These are phyloP conservation scores for Laticauda colubrina DNA, from an alignment of 2,113 vertebrate species.

Conservation along the genomic window DNA sequence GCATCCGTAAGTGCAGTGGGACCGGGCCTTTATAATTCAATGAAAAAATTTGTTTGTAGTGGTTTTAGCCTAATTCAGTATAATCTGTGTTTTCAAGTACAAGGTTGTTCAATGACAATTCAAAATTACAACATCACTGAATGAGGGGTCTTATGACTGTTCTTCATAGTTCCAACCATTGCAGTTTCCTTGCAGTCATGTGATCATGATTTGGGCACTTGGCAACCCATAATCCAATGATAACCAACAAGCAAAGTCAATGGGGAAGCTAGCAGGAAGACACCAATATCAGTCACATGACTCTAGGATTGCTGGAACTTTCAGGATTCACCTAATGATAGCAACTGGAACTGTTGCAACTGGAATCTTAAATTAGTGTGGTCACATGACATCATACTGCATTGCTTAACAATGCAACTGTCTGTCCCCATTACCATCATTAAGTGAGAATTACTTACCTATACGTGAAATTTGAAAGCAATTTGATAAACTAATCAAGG, in stretches of 20 bases:
- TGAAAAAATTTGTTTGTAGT: background rate
- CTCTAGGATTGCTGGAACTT: background rate
- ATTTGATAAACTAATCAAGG: background rate
- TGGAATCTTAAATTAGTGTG: background rate
- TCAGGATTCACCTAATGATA: background rate
- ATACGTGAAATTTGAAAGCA: background rate
- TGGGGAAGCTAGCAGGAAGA: background rate
- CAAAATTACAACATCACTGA: background rate
- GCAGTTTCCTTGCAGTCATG: background rate
- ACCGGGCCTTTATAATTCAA: background rate
- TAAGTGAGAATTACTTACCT: background rate
- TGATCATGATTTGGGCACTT: background rate
- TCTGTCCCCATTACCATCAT: background rate
- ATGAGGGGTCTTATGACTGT: background rate
- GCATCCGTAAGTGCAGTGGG: no score
- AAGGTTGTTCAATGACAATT: background rate
- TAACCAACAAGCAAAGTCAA: background rate
- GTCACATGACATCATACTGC: background rate
- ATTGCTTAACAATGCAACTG: background rate
- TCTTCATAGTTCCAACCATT: background rate
- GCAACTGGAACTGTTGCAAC: background rate
- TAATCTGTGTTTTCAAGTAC: background rate
- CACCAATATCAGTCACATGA: background rate
- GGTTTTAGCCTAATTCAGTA: background rate
- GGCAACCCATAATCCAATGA: background rate